Base-by-base conservation (phyloP, 2,797 vertebrate species). In the Helicolenus hilgendorfi region DNA sequence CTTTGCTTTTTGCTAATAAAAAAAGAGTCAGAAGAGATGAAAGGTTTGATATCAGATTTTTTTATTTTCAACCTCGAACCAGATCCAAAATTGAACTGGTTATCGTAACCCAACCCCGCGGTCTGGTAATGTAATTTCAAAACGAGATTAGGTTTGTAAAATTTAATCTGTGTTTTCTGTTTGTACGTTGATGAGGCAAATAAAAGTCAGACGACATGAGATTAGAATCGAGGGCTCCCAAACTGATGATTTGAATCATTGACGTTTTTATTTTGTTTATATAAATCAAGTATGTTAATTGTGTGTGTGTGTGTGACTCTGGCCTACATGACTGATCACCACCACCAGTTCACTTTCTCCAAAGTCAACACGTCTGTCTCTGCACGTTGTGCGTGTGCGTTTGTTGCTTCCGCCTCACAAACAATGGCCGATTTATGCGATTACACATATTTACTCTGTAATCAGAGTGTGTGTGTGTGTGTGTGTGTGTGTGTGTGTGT, bases 401-500 rank as follows among this genome's bases (percentile, higher is more conserved):
- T 73, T 87, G 75, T 79, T 60, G 69, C 77, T 88, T 89, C 83
- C 24, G 49, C 84, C 60, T 62, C 72, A 70, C 72, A 92, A 94
- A 96, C 95, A 96, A 97, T 96, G 91, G 76, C 59, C 65, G 96
- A 94, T 96, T 97, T 96, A 94, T 97, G 93, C 89, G 93, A 96
- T 96, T 94, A 96, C 91, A 91, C 78, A 72, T 94, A 94, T 96
- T 96, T 96, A 87, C 95, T 96, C 88, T 95, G 92, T 94, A 97
- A 96, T 97, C 92, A 93, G 63, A 68, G 72, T 36, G 70, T 70
- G 67, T 63, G 68, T 86, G 67, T 70, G 22, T 49, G 78, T 63
- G 45, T 76, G 65, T 20, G 76, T 79, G 77, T 58, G 56, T 69
- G 69, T 56, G 36, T 74, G 67, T 74, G 33, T 78, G 69, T 79